Evolutionary conservation across 2,888 invertebrate species (phyloP).

Genomic region (Orthosia gracilis): DNA sequence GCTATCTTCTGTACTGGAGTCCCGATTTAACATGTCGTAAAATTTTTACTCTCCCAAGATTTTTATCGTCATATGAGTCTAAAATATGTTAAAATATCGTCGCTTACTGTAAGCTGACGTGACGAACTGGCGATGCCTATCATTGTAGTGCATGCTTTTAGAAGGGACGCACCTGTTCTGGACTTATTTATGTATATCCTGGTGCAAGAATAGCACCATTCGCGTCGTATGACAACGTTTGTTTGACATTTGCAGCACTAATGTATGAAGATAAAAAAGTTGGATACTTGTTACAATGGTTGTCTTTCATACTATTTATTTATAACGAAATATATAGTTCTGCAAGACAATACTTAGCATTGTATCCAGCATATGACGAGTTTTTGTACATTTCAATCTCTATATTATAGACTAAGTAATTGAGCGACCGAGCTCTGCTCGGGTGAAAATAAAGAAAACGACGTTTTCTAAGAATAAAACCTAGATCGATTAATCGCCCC

Average conservation of each 20-base stretch:
- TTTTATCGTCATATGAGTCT: constrained; percentile 77
- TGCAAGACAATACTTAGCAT: neutral
- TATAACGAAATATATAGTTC: neutral
- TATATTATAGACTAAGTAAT: neutral
- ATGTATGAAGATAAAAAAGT: constrained; percentile 41
- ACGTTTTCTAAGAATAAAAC: too few relatives aligned
- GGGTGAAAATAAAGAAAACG: too few relatives aligned
- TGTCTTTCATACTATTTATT: neutral
- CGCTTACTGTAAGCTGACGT: constrained; percentile 70
- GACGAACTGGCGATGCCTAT: constrained; percentile 74
- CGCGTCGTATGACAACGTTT: constrained; percentile 68
- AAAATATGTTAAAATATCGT: constrained; percentile 77
- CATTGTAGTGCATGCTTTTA: constrained; percentile 77
- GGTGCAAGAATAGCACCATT: constrained; percentile 70
- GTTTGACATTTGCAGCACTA: constrained; percentile 68
- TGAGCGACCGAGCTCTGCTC: too few relatives aligned
- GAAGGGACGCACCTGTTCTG: constrained; percentile 81
- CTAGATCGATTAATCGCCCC: too few relatives aligned
- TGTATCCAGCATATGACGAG: neutral
- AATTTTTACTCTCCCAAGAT: constrained; percentile 79
- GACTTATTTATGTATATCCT: constrained; percentile 79
- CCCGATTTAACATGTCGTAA: constrained; percentile 82
- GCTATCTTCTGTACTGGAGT: constrained; percentile 76
- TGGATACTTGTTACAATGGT: neutral
- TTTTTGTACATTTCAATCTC: neutral